Evolutionary conservation across 2,113 vertebrate species (phyloP), one percentile per base, ranked within the genome.

Genomic region (Gallinago media): DNA sequence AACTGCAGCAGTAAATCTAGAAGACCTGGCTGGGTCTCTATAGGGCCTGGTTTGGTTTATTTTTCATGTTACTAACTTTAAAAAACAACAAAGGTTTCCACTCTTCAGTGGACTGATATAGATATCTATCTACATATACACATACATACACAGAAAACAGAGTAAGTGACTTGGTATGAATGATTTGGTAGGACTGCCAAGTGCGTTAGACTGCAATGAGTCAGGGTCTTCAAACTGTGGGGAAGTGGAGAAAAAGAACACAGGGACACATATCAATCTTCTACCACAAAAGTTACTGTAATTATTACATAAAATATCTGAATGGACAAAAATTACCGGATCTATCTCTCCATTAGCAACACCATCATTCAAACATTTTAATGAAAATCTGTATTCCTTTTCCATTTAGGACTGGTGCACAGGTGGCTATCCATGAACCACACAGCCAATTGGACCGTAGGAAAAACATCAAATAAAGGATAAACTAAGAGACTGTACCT

Each of bases 41-140:
- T 0, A 47, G 49, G 11, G 18, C 44, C 21, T 56, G 27, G 36
- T 40, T 71, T 76, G 36, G 17, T 54, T 66, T 54, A 29, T 7
- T 44, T 27, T 50, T 88, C 19, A 54, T 4, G 9, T 36, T 42
- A 77, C 11, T 70, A 62, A 76, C 49, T 70, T 40, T 12, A 52
- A 84, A 71, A 25, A 26, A 20, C 13, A 46, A 77, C 34, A 50
- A 73, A 66, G 19, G 4, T 68, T 59, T 79, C 42, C 27, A 40
- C n/a, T 59, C 44, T 75, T 20, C 54, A 63, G 49, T 55, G 20
- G 32, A 73, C 9, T 0, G 0, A 10, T 22, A 59, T 32, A 31
- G 46, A 4, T 25, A 9, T n/a, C 0, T 19, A 44, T 3, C 8
- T 27, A 27, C 0, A 18, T 2, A 73, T 12, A 77, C 2, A 34